These are phyloP conservation scores for Polydrusus tereticollis DNA, from an alignment of 2,888 invertebrate species.

Conservation along the genomic window DNA sequence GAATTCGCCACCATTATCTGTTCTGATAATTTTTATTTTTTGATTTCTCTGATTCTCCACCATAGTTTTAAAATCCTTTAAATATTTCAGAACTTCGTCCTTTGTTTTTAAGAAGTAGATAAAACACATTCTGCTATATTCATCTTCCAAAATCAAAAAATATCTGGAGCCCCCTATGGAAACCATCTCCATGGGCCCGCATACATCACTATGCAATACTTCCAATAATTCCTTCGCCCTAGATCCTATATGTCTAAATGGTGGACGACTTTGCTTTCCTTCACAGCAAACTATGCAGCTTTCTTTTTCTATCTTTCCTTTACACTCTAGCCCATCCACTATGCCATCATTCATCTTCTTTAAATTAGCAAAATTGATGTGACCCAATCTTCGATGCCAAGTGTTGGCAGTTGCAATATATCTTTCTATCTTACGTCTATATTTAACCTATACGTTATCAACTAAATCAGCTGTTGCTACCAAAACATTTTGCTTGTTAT, in stretches of 20 bases:
- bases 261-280: conserved; percentile 55
- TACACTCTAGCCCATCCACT: conserved; percentile 1
- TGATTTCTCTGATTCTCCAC: background rate
- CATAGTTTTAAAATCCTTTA: conserved; percentile 3
- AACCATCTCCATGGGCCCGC: background rate
- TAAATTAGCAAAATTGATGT: conserved; percentile 28
- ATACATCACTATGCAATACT: conserved; percentile 54
- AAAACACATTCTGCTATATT: no score
- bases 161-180: conserved; percentile 24
- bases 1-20: conserved; percentile 4
- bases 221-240: conserved; percentile 46
- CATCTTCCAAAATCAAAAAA: conserved; percentile 39
- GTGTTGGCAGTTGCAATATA: no score
- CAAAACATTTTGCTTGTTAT: background rate
- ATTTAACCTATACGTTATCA: background rate
- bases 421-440: no score
- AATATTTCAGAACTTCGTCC: conserved; percentile 47
- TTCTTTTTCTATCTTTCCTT: background rate
- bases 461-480: background rate
- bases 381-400: conserved; percentile 42
- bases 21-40: background rate
- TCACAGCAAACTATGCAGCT: conserved; percentile 50
- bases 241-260: conserved; percentile 46
- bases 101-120: no score
- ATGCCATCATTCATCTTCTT: conserved; percentile 2